A percentile compares a stretch with the other conserved stretches of the same genome.
phyloP scores from a whole-genome alignment of 2,113 vertebrate genomes.

The Prochilodus magdalenae region DNA sequence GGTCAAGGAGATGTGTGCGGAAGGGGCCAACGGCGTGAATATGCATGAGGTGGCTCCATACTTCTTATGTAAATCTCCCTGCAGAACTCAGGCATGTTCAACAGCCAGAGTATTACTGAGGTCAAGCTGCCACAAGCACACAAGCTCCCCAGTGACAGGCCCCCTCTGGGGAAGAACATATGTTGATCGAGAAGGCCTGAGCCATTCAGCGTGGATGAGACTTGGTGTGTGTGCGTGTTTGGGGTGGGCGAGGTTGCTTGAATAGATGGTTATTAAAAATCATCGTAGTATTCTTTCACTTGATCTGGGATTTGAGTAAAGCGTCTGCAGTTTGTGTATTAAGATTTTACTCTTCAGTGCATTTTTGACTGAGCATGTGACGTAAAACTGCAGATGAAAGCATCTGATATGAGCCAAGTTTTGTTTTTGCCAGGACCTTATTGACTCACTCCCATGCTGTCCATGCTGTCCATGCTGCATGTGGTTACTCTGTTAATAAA shows the following conservation, averaged over 20 bases:
- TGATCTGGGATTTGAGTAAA: too few relatives aligned
- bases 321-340: too few relatives aligned
- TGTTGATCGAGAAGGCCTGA: conserved; percentile 34
- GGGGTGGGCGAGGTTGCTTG: background rate
- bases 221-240: background rate
- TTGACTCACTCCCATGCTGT: too few relatives aligned
- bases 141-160: conserved; percentile 33
- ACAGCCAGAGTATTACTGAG: conserved; percentile 42
- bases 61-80: conserved; percentile 54
- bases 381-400: too few relatives aligned
- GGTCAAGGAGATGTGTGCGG: conserved; percentile 49
- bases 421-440: too few relatives aligned
- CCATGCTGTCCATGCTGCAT: too few relatives aligned
- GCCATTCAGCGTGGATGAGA: conserved; percentile 16
- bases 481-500: too few relatives aligned
- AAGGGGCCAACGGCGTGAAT: conserved; percentile 34
- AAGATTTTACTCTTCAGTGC: too few relatives aligned
- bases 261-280: too few relatives aligned
- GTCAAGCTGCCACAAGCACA: conserved; percentile 54
- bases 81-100: conserved; percentile 38
- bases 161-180: conserved; percentile 36
- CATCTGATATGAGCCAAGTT: too few relatives aligned
- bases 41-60: conserved; percentile 33
- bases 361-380: too few relatives aligned
- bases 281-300: too few relatives aligned